These are phyloP conservation scores for Balaenoptera acutorostrata DNA, from an alignment of 2,113 vertebrate genomes.

Conservation along the genomic window DNA sequence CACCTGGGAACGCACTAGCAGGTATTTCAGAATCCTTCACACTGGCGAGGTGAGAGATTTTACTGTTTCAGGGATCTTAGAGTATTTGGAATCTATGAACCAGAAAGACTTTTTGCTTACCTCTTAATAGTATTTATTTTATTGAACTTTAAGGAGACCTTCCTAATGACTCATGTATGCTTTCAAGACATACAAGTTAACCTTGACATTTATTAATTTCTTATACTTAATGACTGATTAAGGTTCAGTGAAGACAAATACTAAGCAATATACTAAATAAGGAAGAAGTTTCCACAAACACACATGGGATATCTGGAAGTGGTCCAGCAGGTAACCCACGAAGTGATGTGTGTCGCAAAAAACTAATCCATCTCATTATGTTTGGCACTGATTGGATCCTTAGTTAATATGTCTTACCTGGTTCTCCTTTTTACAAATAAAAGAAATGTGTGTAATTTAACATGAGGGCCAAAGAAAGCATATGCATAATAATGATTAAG, in stretches of 20 bases:
- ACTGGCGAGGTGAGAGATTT: not conserved
- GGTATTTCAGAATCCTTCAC: not conserved
- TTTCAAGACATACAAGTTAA: not conserved
- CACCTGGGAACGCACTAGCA: not conserved
- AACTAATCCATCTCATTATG: not conserved
- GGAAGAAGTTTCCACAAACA: not conserved
- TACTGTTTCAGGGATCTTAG: not conserved
- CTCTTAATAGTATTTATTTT: not conserved
- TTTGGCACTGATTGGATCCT: not conserved
- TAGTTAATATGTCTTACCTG: not conserved
- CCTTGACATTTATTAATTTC: conserved; percentile 1
- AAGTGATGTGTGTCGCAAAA: not conserved
- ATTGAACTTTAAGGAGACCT: not conserved
- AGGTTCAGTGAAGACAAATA: not conserved
- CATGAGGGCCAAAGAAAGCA: not conserved
- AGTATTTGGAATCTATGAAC: not conserved
- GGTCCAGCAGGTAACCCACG: not conserved
- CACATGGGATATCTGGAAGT: not conserved
- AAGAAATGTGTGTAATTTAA: not conserved
- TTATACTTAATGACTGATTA: not conserved
- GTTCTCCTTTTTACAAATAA: not conserved
- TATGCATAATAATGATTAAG: not conserved
- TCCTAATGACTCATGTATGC: not conserved
- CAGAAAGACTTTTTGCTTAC: not conserved
- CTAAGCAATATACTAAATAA: not conserved